Base-by-base conservation (phyloP, 2,797 vertebrate species). In the Fundulus diaphanus region DNA sequence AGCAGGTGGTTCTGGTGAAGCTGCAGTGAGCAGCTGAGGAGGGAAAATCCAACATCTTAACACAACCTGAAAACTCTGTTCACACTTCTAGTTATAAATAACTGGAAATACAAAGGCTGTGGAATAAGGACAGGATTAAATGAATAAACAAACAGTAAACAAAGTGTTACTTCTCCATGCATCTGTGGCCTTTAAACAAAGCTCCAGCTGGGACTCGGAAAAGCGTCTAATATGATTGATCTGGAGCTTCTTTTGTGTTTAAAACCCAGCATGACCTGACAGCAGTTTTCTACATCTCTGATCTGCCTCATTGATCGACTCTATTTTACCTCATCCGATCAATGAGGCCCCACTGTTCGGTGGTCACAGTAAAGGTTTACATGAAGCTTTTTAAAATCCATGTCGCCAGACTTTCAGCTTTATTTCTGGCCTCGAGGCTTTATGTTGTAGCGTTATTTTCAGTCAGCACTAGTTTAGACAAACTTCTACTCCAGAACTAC, bases 31-130 rank as follows among this genome's bases (percentile, higher is more conserved):
- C 57, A 69, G 81, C 82, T 72, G 80, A 85, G 72, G 66, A 80
- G 54, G 33, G 68, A 46, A 44, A 78, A 85, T 63, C 70, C 79
- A 90, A 85, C 84, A 59, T 59, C 56, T 84, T 73, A 82, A 82
- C 68, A 80, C 68, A 31, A 82, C 75, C 79, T 59, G 78, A 86
- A 85, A 73, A 83, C 78, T 63, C 33, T 24, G 35, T 61, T 61
- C 31, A 35, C 1, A 15, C 7, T 15, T 46, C 7, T 20, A 1
- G n/a, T n/a, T n/a, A n/a, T n/a, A n/a, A n/a, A 35, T 35, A 61
- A 37, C 48, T 68, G 68, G 46, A 66, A 68, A 84, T 79, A 77
- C 76, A 90, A 86, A 90, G 27, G 52, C 85, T 74, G 6, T 5
- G 20, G 16, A 79, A 49, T 70, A 57, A 76, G 66, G 49, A 82